Conservation (phyloP, 2,113 vertebrate species). For the Regulus satrapa region DNA sequence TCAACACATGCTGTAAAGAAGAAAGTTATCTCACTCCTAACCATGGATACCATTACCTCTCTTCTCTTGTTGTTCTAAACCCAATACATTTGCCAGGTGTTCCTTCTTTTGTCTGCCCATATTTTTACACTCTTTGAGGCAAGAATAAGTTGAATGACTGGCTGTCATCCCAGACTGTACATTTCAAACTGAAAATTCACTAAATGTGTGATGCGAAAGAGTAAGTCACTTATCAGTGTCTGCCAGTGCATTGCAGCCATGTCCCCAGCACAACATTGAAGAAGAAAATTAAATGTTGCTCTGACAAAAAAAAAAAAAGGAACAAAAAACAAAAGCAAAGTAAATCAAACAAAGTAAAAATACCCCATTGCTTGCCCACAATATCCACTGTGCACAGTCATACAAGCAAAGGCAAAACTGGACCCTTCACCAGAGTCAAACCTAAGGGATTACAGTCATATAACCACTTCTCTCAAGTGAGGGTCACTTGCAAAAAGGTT, state of each 20-base stretch:
- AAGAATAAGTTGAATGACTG: slow-evolving; percentile 17
- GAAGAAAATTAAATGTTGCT: neutral
- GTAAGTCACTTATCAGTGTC: slow-evolving; percentile 35
- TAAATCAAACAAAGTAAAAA: neutral
- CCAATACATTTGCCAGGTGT: slow-evolving; percentile 6
- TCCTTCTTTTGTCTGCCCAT: neutral
- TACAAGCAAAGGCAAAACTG: neutral
- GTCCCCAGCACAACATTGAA: neutral
- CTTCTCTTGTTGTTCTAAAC: neutral
- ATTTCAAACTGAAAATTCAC: slow-evolving; percentile 26
- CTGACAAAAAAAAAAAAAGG: neutral
- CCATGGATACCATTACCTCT: neutral
- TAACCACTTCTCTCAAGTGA: neutral
- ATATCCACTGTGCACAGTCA: neutral
- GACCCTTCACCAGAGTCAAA: neutral
- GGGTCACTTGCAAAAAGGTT: neutral
- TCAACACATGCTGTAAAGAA: neutral
- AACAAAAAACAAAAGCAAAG: neutral
- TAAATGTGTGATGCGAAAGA: neutral
- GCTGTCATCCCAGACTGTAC: slow-evolving; percentile 31
- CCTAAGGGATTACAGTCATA: neutral
- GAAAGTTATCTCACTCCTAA: neutral
- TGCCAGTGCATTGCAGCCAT: slow-evolving; percentile 3
- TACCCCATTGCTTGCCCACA: neutral
- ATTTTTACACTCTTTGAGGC: slow-evolving; percentile 8